These are phyloP conservation scores for Anolis apletophallus DNA, from an alignment of 2,797 vertebrate species.

Conservation along the genomic window DNA sequence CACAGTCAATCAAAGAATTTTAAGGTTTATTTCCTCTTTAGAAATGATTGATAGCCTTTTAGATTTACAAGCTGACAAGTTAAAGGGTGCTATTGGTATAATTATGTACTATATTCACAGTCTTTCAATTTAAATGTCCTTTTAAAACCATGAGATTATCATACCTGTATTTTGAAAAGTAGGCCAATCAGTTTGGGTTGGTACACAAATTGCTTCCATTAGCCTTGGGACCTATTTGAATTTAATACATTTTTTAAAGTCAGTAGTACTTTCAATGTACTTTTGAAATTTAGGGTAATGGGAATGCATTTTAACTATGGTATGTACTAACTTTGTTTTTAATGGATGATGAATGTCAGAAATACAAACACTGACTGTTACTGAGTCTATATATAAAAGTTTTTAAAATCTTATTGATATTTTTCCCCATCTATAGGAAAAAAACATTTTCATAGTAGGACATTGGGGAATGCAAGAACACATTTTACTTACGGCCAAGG, in stretches of 20 bases:
- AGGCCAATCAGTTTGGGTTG: slow-evolving; percentile 84
- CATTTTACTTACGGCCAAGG: background rate
- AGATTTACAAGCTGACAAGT: slow-evolving; percentile 89
- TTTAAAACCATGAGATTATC: slow-evolving; percentile 86
- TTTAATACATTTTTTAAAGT: slow-evolving; percentile 83
- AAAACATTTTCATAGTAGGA: slow-evolving; percentile 38
- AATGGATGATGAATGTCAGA: slow-evolving; percentile 76
- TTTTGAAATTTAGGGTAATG: slow-evolving; percentile 84
- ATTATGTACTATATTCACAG: slow-evolving; percentile 89
- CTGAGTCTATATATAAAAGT: slow-evolving; percentile 47
- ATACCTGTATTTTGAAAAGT: slow-evolving; percentile 86
- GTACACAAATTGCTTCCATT: slow-evolving; percentile 88
- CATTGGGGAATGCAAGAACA: background rate
- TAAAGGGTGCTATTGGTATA: slow-evolving; percentile 89
- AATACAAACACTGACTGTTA: slow-evolving; percentile 72
- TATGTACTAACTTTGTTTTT: slow-evolving; percentile 76
- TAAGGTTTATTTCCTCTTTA: slow-evolving; percentile 86
- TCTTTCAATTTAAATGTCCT: slow-evolving; percentile 89
- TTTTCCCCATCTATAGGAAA: slow-evolving; percentile 32
- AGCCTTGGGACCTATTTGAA: slow-evolving; percentile 87
- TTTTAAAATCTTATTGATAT: slow-evolving; percentile 51
- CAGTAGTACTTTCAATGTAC: slow-evolving; percentile 78
- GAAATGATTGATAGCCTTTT: slow-evolving; percentile 90
- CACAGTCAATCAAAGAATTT: slow-evolving; percentile 87
- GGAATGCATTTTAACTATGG: slow-evolving; percentile 80